Percentiles rank a stretch among this genome's conserved stretches.
Conservation (phyloP, 2,113 vertebrate species). For the Todiramphus chloris region DNA sequence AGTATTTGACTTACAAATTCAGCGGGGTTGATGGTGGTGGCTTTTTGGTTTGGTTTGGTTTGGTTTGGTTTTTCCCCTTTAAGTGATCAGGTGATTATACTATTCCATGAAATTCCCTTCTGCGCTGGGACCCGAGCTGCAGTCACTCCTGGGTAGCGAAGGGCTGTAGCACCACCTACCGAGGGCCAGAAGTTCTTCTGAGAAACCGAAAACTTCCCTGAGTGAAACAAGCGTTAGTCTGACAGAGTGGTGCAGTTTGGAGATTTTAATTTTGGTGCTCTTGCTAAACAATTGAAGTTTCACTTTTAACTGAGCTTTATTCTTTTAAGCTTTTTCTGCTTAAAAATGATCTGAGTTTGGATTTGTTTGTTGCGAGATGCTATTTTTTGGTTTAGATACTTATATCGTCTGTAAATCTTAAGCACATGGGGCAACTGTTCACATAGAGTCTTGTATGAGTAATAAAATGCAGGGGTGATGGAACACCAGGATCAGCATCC, state of each 20-base stretch:
- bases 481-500: background rate
- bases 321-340: background rate
- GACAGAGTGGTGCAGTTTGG: background rate
- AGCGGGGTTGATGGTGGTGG: too few species aligned
- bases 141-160: background rate
- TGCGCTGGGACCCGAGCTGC: background rate
- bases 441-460: background rate
- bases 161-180: conserved; percentile 27
- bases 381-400: background rate
- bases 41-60: too few species aligned
- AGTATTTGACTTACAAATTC: background rate
- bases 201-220: background rate
- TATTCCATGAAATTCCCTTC: background rate
- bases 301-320: background rate
- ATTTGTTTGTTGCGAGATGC: background rate
- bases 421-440: background rate
- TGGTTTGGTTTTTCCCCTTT: too few species aligned
- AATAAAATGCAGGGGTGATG: background rate
- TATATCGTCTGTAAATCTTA: background rate
- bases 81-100: background rate
- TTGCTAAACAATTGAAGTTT: background rate
- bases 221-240: background rate
- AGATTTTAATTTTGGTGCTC: background rate
- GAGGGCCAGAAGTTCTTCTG: background rate
- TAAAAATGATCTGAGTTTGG: background rate